Conservation (phyloP, 2,797 vertebrate species). For the Crax fasciolata region DNA sequence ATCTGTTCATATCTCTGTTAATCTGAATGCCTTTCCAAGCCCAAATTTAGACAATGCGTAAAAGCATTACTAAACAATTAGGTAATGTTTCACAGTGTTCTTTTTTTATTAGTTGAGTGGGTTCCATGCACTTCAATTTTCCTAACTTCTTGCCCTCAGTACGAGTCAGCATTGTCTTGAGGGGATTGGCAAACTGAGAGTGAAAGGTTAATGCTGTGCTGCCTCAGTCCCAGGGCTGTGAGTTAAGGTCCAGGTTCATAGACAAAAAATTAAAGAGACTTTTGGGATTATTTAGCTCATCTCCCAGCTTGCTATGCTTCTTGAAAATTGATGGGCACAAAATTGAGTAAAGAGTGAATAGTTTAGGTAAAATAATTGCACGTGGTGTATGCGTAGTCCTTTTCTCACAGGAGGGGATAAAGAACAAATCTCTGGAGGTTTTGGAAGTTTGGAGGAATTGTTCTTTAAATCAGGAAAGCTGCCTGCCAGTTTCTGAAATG, state of each 20-base stretch:
- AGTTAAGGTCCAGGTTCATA: conserved; percentile 4
- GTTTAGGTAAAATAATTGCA: background rate
- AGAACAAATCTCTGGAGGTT: background rate
- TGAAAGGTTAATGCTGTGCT: conserved; percentile 33
- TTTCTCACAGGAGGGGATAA: background rate
- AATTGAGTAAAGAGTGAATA: background rate
- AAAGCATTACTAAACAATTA: conserved; percentile 83
- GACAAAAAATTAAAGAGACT: background rate
- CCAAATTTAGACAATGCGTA: conserved; percentile 81
- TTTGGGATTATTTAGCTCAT: background rate
- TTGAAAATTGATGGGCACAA: background rate
- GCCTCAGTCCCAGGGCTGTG: background rate
- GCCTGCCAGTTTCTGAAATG: background rate
- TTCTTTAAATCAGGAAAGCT: background rate
- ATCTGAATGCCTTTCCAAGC: conserved; percentile 72
- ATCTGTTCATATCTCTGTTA: conserved; percentile 62
- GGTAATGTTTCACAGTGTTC: conserved; percentile 82
- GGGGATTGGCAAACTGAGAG: conserved; percentile 37
- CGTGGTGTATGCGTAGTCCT: fast-evolving
- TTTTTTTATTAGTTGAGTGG: conserved; percentile 76
- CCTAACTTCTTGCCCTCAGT: conserved; percentile 64
- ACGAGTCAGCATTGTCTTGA: conserved; percentile 52
- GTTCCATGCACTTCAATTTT: conserved; percentile 77
- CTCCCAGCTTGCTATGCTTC: background rate
- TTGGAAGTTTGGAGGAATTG: background rate